Base-by-base conservation (phyloP, 2,888 invertebrate genomes). In the Campopleginae sp. region DNA sequence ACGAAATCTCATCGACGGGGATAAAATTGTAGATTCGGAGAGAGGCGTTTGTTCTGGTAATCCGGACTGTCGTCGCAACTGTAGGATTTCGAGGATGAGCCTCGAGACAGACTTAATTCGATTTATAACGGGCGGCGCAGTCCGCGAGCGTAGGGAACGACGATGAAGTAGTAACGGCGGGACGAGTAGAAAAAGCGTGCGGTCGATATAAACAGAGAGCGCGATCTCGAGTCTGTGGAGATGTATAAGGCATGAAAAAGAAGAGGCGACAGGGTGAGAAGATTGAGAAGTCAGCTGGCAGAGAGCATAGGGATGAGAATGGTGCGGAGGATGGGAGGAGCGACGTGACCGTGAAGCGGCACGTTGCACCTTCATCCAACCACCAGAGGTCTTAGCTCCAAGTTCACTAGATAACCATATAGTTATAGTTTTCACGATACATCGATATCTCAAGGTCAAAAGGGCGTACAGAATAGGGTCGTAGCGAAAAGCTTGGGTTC, bases 291-390 rank as follows among this genome's bases (percentile, higher is more conserved):
- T 72, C 65, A 65, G 79, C 46, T 63, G 27, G 54, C 33, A 65
- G 61, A 61, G 58, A 48, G 76, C 61, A 31, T 44, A 38, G 23
- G n/a, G 63, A 33, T 42, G 65, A 58, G 48, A 17, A 38, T 33
- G 19, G 33, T 48, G 46, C 7, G 5, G 46, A 8, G 44, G 61
- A 10, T 33, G 38, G 14, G 48, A 14, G 27, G 23, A 8, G 80
- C 44, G 66, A 78, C 75, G 78, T 82, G 85, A 79, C 85, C 85
- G 71, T 85, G 85, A 85, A 79, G 75, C 71, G 65, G 85, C 85
- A 65, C 85, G 85, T 85, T 85, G 82, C 78, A 82, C 85, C 82
- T 85, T 80, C 58, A 74, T 77, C 75, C 75, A 70, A 71, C 76
- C 38, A 44, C 31, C 71, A 54, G 80, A 44, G 74, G 51, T 81